phyloP scores from a whole-genome alignment of 2,113 vertebrate genomes.

The Eretmochelys imbricata region DNA sequence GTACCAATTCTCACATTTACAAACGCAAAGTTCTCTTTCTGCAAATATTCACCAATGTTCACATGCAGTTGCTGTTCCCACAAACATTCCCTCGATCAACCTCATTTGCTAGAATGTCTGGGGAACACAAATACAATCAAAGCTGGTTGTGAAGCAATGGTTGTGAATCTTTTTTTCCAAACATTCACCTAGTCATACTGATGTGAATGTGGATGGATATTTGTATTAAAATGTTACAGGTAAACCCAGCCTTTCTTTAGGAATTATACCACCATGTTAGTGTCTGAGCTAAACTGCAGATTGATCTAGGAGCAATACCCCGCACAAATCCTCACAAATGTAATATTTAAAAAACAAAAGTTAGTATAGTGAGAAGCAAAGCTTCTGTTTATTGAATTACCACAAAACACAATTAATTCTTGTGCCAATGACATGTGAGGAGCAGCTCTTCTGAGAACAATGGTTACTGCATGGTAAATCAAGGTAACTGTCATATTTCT shows the following conservation, averaged over 20 bases:
- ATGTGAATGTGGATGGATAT: slow-evolving; percentile 1
- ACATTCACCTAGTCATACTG: background rate
- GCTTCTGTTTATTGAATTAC: background rate
- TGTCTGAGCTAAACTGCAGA: slow-evolving; percentile 47
- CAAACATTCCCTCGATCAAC: background rate
- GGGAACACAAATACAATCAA: background rate
- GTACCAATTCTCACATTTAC: background rate
- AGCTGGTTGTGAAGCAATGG: background rate
- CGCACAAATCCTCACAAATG: background rate
- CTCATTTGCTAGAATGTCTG: background rate
- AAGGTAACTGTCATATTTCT: background rate
- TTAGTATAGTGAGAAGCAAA: background rate
- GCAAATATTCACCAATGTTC: background rate
- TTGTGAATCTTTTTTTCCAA: background rate
- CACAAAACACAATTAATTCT: background rate
- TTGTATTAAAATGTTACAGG: slow-evolving; percentile 27
- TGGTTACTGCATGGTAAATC: background rate
- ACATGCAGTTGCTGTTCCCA: background rate
- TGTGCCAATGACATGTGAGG: background rate
- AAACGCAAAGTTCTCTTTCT: background rate
- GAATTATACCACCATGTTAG: slow-evolving; percentile 43
- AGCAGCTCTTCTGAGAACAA: background rate
- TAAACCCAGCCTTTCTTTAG: slow-evolving; percentile 41
- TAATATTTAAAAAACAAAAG: background rate
- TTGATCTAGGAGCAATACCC: slow-evolving; percentile 8